Percentiles rank a stretch among this genome's conserved stretches.
phyloP scores from a whole-genome alignment of 2,797 vertebrate species.

The Gymnoscopelus braueri region DNA sequence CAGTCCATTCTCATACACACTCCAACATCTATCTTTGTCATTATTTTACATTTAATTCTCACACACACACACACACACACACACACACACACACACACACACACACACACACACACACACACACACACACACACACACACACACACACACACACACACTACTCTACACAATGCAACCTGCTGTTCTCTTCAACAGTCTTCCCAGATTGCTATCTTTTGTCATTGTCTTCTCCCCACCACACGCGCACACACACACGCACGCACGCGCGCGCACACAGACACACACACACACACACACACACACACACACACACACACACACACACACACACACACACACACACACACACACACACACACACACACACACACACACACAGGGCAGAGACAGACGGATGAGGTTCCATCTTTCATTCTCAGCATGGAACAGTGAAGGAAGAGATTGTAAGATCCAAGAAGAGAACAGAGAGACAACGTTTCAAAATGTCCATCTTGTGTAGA shows the following conservation, averaged over 20 bases:
- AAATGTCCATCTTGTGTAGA: too few species aligned
- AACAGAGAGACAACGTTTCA: slow-evolving; percentile 14
- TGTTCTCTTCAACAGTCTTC: slow-evolving; percentile 27
- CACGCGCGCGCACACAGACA: background rate
- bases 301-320: background rate
- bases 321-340: slow-evolving; percentile 20
- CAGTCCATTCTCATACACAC: too few species aligned
- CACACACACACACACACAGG: background rate
- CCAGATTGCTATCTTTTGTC: background rate
- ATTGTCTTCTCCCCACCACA: background rate
- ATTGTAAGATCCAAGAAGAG: background rate
- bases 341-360: too few species aligned
- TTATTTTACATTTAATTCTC: too few species aligned
- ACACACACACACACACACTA: too few species aligned
- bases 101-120: too few species aligned
- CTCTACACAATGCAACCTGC: too few species aligned
- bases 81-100: too few species aligned
- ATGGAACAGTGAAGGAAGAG: background rate
- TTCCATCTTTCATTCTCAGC: slow-evolving; percentile 57
- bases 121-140: too few species aligned
- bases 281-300: background rate
- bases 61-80: too few species aligned
- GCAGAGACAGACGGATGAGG: slow-evolving; percentile 3
- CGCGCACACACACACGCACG: background rate
- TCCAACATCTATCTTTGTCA: too few species aligned